Conservation (phyloP, 1,140 invertebrate genomes). For the Chionoecetes opilio region DNA sequence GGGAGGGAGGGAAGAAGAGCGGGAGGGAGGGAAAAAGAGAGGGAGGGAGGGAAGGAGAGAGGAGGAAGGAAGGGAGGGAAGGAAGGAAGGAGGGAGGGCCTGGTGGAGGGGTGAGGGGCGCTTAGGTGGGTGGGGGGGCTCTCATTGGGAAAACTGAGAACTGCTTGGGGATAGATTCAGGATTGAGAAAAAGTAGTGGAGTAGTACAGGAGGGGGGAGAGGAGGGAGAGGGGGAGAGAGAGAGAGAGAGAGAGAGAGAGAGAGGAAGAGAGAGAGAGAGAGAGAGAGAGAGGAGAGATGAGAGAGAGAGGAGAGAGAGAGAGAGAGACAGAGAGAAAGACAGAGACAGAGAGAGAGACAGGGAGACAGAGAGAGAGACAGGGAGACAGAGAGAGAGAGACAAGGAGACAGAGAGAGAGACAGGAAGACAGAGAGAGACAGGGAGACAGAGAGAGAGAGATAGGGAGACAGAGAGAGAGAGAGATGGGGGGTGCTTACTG, state of each 20-base stretch:
- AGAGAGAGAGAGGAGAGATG: neutral
- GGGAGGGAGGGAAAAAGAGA: neutral
- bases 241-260: neutral
- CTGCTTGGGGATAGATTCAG: no score
- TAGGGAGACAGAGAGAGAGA: no score
- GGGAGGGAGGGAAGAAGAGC: neutral
- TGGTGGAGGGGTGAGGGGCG: neutral
- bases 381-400: neutral
- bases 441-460: no score
- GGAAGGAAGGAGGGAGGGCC: neutral
- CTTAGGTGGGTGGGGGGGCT: no score
- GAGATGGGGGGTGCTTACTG: no score
- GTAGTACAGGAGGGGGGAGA: neutral
- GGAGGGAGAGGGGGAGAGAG: neutral
- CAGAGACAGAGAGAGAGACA: neutral
- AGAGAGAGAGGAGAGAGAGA: neutral
- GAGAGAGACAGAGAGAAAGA: neutral
- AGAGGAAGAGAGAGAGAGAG: no score
- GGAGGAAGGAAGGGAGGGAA: neutral
- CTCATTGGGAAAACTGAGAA: no score
- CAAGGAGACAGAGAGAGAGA: neutral
- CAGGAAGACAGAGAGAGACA: no score
- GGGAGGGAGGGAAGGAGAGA: neutral
- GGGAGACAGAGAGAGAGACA: no score
- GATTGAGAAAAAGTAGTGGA: neutral